Evolutionary conservation across 2,113 vertebrate species (phyloP).

Genomic region (Calidris pygmaea): DNA sequence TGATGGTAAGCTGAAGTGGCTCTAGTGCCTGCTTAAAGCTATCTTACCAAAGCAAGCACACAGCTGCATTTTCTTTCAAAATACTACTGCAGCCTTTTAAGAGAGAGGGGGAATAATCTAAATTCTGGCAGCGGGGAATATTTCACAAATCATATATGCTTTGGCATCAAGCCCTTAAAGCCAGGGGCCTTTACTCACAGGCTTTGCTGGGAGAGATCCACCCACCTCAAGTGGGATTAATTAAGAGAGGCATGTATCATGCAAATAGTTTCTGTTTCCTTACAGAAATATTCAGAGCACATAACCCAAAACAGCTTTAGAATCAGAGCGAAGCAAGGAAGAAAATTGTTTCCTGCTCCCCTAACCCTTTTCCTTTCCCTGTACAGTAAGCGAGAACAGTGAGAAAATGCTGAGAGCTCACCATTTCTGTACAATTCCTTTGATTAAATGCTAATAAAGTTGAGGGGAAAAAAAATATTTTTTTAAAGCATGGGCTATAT

Average conservation of each 20-base stretch:
- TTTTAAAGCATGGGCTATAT: background rate
- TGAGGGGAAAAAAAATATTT: background rate
- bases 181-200: constrained; percentile 44
- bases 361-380: constrained; percentile 17
- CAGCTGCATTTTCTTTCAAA: constrained; percentile 54
- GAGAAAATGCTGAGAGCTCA: background rate
- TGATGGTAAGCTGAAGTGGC: background rate
- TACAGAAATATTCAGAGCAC: constrained; percentile 51
- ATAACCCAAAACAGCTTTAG: constrained; percentile 63
- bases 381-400: background rate
- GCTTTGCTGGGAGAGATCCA: constrained; percentile 58
- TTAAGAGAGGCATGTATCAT: constrained; percentile 62
- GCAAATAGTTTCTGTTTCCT: constrained; percentile 61
- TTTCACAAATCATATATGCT: constrained; percentile 58
- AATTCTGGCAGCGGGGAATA: constrained; percentile 12
- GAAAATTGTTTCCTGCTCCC: constrained; percentile 48
- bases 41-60: background rate
- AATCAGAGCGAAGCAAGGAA: constrained; percentile 42
- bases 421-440: background rate
- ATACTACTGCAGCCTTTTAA: constrained; percentile 39
- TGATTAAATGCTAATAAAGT: background rate
- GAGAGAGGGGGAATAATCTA: background rate
- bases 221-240: constrained; percentile 70
- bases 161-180: constrained; percentile 38
- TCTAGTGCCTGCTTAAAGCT: background rate